Conservation (phyloP, 2,888 invertebrate genomes). For the Neria commutata region DNA sequence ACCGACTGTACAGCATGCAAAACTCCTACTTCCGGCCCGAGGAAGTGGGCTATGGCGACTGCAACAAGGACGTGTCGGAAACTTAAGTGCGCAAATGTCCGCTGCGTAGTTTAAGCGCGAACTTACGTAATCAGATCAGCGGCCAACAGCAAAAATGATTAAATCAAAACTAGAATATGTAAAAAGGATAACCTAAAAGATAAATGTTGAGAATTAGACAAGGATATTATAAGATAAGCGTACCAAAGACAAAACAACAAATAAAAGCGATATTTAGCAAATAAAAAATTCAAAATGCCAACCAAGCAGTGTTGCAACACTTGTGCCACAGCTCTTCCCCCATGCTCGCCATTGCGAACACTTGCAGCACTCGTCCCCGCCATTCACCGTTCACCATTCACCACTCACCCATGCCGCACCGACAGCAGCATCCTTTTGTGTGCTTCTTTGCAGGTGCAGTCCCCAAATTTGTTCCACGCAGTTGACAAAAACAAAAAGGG, state of each 20-base stretch:
- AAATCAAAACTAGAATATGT: constrained; percentile 56
- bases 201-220: constrained; percentile 33
- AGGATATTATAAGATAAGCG: background rate
- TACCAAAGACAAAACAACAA: background rate
- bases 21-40: constrained; percentile 70
- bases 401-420: constrained; percentile 3
- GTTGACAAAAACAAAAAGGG: constrained; percentile 58
- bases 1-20: constrained; percentile 70
- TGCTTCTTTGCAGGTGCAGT: constrained; percentile 59
- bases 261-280: constrained; percentile 12
- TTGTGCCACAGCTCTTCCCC: background rate
- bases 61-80: constrained; percentile 49
- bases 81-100: constrained; percentile 34
- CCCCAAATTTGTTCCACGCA: constrained; percentile 56
- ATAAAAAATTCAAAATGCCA: constrained; percentile 17
- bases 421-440: constrained; percentile 6
- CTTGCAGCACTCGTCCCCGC: no score
- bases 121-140: background rate
- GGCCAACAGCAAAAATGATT: constrained; percentile 23
- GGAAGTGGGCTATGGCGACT: constrained; percentile 60
- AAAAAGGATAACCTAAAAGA: constrained; percentile 38
- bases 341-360: background rate
- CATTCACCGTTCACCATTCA: no score
- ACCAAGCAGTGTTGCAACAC: constrained; percentile 8
- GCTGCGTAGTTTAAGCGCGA: background rate